Base-by-base conservation (phyloP, 2,113 vertebrate species). In the Crotalus helleri region DNA sequence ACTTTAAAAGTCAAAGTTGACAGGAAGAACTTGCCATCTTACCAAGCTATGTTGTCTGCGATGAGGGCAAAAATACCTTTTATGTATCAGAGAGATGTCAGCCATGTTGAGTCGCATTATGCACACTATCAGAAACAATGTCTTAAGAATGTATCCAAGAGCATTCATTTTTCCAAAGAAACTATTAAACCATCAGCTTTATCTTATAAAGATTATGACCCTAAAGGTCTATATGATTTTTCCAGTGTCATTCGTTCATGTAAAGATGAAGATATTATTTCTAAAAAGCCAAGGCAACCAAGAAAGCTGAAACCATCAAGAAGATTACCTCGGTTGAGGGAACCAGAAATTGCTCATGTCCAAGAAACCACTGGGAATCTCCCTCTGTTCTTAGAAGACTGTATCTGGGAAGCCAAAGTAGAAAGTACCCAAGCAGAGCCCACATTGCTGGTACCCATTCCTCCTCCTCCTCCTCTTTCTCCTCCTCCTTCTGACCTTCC, bases 81-180 rank as follows among this genome's bases (percentile, higher is more conserved):
- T 8, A 19, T 85, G 24, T 91, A 46, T 24, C 92, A 55, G 24
- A 88, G 49, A 57, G 33, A 69, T 29, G 23, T 91, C n/a, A 64
- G 57, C 57, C 92, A 51, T 46, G 33, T 86, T 51, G 46, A 59
- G 0, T 59, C 44, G 74, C 44, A 57, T 90, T 93, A 90, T 29
- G 11, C 33, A 2, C 46, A 55, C 5, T 91, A 96, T 51, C 96
- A 96, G 92, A 93, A 85, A 26, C 94, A 93, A 23, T 96, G 97
- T 85, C 69, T 98, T 61, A 95, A 94, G 91, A 96, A 94, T 6
- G 94, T 96, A 0, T 95, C 95, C 5, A 93, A 95, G 7, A 59
- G 95, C 61, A 95, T 98, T 23, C 95, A 94, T 85, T 98, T 98
- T 95, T 97, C 98, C 33, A 92, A 96, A 88, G 98, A 98, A 5